A percentile compares a stretch with the other conserved stretches of the same genome.
These are phyloP conservation scores for Zygogramma bicolorata DNA, from an alignment of 2,888 invertebrate genomes.

Conservation along the genomic window DNA sequence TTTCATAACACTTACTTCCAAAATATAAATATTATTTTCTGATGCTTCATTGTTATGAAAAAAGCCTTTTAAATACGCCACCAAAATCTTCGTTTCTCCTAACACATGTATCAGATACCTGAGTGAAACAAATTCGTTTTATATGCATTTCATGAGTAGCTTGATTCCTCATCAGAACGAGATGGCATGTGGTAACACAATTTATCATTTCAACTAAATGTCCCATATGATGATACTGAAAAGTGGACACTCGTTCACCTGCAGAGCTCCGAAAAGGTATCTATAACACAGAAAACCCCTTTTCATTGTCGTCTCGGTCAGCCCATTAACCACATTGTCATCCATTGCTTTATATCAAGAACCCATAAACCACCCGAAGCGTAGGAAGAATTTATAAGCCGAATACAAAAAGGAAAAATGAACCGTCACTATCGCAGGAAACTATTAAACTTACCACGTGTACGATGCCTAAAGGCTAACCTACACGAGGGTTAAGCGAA, in stretches of 20 bases:
- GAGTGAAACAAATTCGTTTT: no score
- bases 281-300: conserved; percentile 12
- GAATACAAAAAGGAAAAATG: conserved; percentile 41
- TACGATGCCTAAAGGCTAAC: conserved; percentile 36
- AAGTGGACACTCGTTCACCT: conserved; percentile 3
- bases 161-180: neutral
- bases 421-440: conserved; percentile 54
- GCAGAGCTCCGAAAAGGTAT: conserved; percentile 7
- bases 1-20: no score
- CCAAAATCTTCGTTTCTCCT: no score
- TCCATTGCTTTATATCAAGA: conserved; percentile 38
- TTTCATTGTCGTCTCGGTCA: conserved; percentile 17
- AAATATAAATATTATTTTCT: no score
- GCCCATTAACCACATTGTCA: conserved; percentile 30
- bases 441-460: conserved; percentile 54
- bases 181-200: neutral
- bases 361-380: conserved; percentile 40
- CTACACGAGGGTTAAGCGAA: conserved; percentile 24
- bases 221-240: neutral
- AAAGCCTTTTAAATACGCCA: no score
- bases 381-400: conserved; percentile 42
- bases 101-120: no score
- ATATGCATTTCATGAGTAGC: neutral
- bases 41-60: no score
- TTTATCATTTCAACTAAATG: neutral